Conservation (phyloP, 2,888 invertebrate genomes). For the Rhimphoctona megacephalus region DNA sequence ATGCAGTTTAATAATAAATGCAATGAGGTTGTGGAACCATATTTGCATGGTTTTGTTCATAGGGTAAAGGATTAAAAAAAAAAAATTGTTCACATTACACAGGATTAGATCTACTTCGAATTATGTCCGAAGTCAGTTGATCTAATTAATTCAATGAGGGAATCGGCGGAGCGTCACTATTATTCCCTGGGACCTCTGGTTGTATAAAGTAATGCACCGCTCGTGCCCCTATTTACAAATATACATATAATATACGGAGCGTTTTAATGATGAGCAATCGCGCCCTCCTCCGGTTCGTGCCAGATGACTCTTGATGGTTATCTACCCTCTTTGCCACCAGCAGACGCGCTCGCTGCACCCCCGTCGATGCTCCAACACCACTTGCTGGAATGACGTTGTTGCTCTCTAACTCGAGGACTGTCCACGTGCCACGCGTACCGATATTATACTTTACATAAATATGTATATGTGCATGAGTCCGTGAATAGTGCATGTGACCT, state of each 20-base stretch:
- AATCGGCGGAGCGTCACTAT: slow-evolving; percentile 77
- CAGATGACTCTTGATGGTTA: slow-evolving; percentile 84
- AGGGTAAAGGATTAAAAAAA: too few species aligned
- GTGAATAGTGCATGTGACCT: slow-evolving; percentile 67
- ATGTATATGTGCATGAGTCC: slow-evolving; percentile 4
- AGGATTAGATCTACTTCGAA: too few species aligned
- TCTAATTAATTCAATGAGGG: slow-evolving; percentile 82
- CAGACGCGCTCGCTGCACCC: slow-evolving; percentile 77
- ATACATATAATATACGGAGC: slow-evolving; percentile 53
- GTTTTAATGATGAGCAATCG: slow-evolving; percentile 79
- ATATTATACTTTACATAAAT: slow-evolving; percentile 29
- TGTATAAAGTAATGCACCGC: background rate
- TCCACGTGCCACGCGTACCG: slow-evolving; percentile 78
- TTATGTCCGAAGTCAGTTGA: slow-evolving; percentile 3
- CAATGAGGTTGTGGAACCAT: too few species aligned
- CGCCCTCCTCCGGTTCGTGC: slow-evolving; percentile 70
- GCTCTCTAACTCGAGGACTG: slow-evolving; percentile 58
- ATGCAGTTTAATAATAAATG: too few species aligned
- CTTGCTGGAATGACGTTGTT: slow-evolving; percentile 24
- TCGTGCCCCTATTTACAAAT: slow-evolving; percentile 20
- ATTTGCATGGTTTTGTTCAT: too few species aligned
- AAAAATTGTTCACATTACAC: too few species aligned
- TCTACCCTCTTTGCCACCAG: slow-evolving; percentile 83
- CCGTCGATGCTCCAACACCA: slow-evolving; percentile 59
- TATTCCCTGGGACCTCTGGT: slow-evolving; percentile 47